Evolutionary conservation across 2,888 invertebrate species (phyloP), one percentile per base, ranked within the genome.

Genomic region (Penaeus monodon): DNA sequence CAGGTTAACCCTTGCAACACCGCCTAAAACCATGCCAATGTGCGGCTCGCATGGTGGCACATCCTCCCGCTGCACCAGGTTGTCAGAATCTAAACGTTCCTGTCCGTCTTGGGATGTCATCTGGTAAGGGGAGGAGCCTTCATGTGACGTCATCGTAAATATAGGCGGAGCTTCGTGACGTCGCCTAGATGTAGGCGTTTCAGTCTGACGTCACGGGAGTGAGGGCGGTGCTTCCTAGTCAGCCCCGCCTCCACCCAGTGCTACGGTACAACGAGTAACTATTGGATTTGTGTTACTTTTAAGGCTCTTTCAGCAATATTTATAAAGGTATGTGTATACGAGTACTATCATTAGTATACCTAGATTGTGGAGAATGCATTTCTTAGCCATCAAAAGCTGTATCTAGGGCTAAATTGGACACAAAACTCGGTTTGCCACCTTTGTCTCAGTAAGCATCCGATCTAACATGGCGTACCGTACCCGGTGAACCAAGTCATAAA

Each of bases 61-160:
- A 89, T 86, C 89, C 89, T 88, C 89, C 86, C 89, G 86, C 89
- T 85, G 83, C 89, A 89, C 89, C 86, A 84, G 84, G 88, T 88
- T 89, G 89, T 88, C 89, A 88, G 88, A 89, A 88, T 89, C 89
- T 89, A 89, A 89, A 89, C 88, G 88, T 89, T 88, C 81, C 88
- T 89, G 89, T 89, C 89, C 83, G 84, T 89, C 89, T 89, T 74
- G 84, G 85, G 84, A 88, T 88, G 88, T 89, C 89, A 89, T 88
- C 88, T 88, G 88, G 84, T 81, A 77, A 82, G 84, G 66, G 85
- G 88, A 74, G 86, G 89, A 83, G 88, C 79, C 86, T 80, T 33
- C 44, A 85, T n/a, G 81, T 83, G 81, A 89, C 81, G 85, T 89
- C 87, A 89, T 77, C 84, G 81, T 84, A 85, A 86, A 88, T 83